Conservation (phyloP, 2,113 vertebrate genomes). For the Pseudorasbora parva region DNA sequence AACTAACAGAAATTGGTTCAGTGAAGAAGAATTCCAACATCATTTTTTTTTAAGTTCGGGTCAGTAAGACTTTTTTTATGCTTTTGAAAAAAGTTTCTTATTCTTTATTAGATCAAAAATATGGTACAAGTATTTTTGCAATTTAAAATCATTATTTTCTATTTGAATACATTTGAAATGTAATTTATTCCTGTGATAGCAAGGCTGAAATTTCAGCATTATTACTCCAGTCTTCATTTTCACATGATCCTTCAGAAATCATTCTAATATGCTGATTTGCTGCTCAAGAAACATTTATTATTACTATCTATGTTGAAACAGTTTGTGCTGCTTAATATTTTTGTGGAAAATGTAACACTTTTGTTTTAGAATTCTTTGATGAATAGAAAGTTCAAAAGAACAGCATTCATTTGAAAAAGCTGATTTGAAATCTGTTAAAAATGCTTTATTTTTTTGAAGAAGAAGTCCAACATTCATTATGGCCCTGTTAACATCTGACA, state of each 20-base stretch:
- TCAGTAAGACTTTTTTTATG: not conserved
- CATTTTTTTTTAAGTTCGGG: not conserved
- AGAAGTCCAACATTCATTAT: too few species aligned
- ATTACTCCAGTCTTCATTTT: not conserved
- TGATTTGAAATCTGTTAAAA: not conserved
- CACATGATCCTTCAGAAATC: not conserved
- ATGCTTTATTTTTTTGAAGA: not conserved
- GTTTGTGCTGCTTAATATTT: not conserved
- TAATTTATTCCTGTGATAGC: not conserved
- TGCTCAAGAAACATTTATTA: not conserved
- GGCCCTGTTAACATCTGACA: too few species aligned
- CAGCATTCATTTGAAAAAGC: not conserved
- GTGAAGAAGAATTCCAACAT: not conserved
- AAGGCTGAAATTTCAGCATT: not conserved
- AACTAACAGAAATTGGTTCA: not conserved
- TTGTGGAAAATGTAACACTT: not conserved
- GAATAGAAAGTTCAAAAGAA: not conserved
- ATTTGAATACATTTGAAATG: not conserved
- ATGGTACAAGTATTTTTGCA: not conserved
- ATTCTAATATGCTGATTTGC: not conserved
- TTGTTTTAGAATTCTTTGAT: not conserved
- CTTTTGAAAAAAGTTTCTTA: not conserved
- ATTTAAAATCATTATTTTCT: not conserved
- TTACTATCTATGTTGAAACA: not conserved
- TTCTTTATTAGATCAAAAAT: not conserved